Evolutionary conservation across 2,797 vertebrate genomes (phyloP), one percentile per base, ranked within the genome.

Genomic region (Chaunax sp.): DNA sequence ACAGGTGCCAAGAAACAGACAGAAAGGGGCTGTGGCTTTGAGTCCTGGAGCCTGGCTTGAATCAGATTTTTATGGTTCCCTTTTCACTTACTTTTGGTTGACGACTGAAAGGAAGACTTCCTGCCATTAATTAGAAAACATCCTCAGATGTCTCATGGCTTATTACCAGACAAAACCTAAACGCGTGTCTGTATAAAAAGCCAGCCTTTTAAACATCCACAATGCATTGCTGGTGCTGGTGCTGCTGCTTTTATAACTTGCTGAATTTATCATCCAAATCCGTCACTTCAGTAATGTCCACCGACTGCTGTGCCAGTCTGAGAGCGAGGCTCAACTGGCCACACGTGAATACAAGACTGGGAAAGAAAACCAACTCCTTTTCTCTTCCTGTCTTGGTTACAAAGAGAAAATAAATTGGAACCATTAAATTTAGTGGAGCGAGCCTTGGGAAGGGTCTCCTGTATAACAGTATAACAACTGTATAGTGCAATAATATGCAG

Each of bases 1-100:
- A 43, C 69, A 79, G 35, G 49, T 70, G 79, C 73, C 85, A 85
- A 51, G 77, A 58, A 51, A 40, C 14, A 35, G 70, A 76, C 14
- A 35, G 70, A 76, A 73, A 60, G 18, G 38, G 38, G 62, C 47
- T 43, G 51, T 25, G 68, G 68, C 65, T 69, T 56, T 0, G 6
- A 57, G 43, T 44, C 63, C 51, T 70, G 9, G 3, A 63, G 46
- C 18, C 46, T 66, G 63, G 53, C 19, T 54, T 38, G 37, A 49
- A 19, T 23, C n/a, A 18, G 13, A 26, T 46, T 33, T 56, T 28
- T 56, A 44, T 13, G 22, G 58, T 80, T 77, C 37, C 57, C 45
- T 41, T 51, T 60, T 67, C 60, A 18, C 41, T 66, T 26, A 38
- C 33, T 67, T 71, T 50, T 22, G 22, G 22, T 37, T 49, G 18